A percentile compares a stretch with the other conserved stretches of the same genome.
Evolutionary conservation across 2,113 vertebrate species (phyloP).

Genomic region (Callospermophilus lateralis): DNA sequence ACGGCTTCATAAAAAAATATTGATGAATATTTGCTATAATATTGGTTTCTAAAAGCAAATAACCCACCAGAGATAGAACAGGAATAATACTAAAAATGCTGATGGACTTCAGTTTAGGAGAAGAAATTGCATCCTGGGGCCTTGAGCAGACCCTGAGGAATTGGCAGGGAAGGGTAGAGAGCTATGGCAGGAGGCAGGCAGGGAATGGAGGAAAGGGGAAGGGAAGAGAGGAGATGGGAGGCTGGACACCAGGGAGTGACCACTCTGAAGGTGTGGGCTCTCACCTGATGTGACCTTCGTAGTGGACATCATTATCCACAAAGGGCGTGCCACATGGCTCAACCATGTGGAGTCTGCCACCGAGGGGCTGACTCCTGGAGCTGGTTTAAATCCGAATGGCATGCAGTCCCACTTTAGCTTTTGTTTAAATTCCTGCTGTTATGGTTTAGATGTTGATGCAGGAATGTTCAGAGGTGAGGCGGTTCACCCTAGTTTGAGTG

Average conservation of each 20-base stretch:
- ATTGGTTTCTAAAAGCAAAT: not conserved
- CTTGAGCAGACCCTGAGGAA: not conserved
- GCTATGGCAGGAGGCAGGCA: accelerated
- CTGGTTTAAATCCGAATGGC: not conserved
- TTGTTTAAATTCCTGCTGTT: not conserved
- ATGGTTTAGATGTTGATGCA: no score
- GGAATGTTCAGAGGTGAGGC: no score
- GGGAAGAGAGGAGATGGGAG: accelerated
- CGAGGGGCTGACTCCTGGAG: accelerated
- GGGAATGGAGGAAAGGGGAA: not conserved
- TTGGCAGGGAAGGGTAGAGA: not conserved
- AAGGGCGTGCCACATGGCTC: not conserved
- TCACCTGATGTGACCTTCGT: not conserved
- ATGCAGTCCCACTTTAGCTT: accelerated
- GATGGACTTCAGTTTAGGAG: not conserved
- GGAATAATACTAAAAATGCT: not conserved
- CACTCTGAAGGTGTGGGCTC: not conserved
- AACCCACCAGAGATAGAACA: not conserved
- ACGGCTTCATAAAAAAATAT: not conserved
- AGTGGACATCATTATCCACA: accelerated
- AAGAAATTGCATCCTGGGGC: not conserved
- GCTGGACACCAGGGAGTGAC: accelerated
- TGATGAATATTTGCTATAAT: not conserved
- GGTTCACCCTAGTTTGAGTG: no score
- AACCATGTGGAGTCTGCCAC: no score